Conservation (phyloP, 2,888 invertebrate species). For the Coremacera marginata region DNA sequence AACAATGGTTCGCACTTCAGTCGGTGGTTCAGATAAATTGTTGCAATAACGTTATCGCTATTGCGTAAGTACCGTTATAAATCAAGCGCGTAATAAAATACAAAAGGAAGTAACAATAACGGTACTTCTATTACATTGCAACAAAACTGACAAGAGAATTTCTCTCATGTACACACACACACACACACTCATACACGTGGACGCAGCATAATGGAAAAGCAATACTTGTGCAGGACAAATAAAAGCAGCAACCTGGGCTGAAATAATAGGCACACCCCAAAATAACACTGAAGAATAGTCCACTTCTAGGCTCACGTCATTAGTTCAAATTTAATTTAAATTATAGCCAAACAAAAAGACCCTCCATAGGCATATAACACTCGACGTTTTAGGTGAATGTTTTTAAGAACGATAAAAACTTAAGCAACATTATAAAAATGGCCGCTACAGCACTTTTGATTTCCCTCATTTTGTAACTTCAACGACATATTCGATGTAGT, state of each 20-base stretch:
- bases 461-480: not conserved
- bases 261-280: not conserved
- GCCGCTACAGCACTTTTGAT: no score
- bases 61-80: slow-evolving; percentile 60
- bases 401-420: not conserved
- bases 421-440: not conserved
- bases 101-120: slow-evolving; percentile 39
- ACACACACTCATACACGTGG: slow-evolving; percentile 7
- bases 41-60: slow-evolving; percentile 49
- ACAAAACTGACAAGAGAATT: slow-evolving; percentile 31
- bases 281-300: slow-evolving; percentile 4
- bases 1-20: not conserved
- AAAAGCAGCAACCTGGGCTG: slow-evolving; percentile 49
- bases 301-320: slow-evolving; percentile 53
- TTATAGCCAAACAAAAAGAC: slow-evolving; percentile 49
- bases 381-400: not conserved
- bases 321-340: slow-evolving; percentile 63
- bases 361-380: not conserved
- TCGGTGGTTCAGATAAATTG: slow-evolving; percentile 34
- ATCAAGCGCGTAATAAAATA: slow-evolving; percentile 58
- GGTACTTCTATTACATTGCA: slow-evolving; percentile 21
- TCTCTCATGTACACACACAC: not conserved
- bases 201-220: slow-evolving; percentile 57
- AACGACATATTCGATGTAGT: not conserved
- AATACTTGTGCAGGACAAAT: slow-evolving; percentile 52